Conservation (phyloP, 2,888 invertebrate genomes). For the Digitonthophagus gazella region DNA sequence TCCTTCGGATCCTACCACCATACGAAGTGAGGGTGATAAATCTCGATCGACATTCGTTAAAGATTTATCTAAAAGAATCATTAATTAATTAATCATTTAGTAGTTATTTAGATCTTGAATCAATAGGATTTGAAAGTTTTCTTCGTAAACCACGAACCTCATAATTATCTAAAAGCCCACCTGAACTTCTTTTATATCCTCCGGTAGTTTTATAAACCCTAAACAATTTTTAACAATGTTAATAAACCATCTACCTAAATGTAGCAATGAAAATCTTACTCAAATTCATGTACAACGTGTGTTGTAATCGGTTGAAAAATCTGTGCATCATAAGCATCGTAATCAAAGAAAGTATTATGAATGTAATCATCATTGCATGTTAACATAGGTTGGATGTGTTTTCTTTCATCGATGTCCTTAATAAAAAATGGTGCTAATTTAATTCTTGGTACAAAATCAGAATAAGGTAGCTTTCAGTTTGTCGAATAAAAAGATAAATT, state of each 20-base stretch:
- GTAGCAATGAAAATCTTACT: constrained; percentile 48
- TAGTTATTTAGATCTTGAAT: constrained; percentile 7
- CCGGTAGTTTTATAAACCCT: constrained; percentile 39
- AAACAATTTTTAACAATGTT: too few species aligned
- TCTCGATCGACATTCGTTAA: constrained; percentile 49
- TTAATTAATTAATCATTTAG: neutral
- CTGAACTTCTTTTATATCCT: constrained; percentile 72
- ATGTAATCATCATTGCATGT: constrained; percentile 76
- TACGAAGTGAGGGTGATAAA: constrained; percentile 56
- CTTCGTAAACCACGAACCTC: constrained; percentile 59
- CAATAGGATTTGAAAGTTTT: constrained; percentile 87
- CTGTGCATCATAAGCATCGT: constrained; percentile 91
- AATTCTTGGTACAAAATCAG: constrained; percentile 90
- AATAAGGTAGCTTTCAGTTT: constrained; percentile 88
- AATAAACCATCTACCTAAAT: neutral
- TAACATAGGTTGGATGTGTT: constrained; percentile 49
- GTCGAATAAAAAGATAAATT: constrained; percentile 96
- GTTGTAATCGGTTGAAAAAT: constrained; percentile 82
- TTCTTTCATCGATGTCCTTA: constrained; percentile 18
- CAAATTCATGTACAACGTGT: constrained; percentile 71
- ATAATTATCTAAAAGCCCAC: constrained; percentile 60
- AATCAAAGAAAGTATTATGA: constrained; percentile 84
- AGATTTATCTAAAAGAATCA: constrained; percentile 18
- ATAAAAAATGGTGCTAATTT: constrained; percentile 69
- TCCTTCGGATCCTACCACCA: constrained; percentile 59